Conservation (phyloP, 2,888 invertebrate species). For the Antitype chi region DNA sequence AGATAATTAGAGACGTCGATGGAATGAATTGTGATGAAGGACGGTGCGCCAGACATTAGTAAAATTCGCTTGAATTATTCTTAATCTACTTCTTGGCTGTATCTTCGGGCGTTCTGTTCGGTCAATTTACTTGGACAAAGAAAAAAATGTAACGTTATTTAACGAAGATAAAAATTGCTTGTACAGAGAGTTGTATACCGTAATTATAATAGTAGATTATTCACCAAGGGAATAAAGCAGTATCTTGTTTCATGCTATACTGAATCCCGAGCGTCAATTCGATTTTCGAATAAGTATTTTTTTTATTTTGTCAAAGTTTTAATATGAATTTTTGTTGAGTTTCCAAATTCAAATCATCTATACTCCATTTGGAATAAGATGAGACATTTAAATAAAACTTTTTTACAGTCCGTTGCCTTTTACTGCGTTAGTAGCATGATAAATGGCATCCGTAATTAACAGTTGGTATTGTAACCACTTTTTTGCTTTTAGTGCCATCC, state of each 20-base stretch:
- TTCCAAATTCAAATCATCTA: not conserved
- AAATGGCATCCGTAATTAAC: too few relatives aligned
- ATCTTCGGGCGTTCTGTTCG: slow-evolving; percentile 32
- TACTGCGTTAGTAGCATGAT: too few relatives aligned
- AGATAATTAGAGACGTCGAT: slow-evolving; percentile 30
- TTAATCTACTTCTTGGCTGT: slow-evolving; percentile 35
- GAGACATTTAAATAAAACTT: too few relatives aligned
- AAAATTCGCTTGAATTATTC: slow-evolving; percentile 59
- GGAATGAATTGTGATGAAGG: slow-evolving; percentile 53
- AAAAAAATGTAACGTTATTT: slow-evolving; percentile 31
- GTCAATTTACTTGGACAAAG: slow-evolving; percentile 33
- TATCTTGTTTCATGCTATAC: too few relatives aligned
- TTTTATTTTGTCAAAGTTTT: too few relatives aligned
- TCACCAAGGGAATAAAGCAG: not conserved
- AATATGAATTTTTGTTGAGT: too few relatives aligned
- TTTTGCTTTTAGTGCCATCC: too few relatives aligned
- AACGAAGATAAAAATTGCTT: slow-evolving; percentile 15
- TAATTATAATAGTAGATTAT: not conserved
- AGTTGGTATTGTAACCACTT: too few relatives aligned
- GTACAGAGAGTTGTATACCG: too few relatives aligned
- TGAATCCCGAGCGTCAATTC: not conserved
- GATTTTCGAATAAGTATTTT: not conserved
- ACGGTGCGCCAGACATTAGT: slow-evolving; percentile 40
- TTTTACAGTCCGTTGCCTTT: too few relatives aligned
- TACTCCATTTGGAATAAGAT: too few relatives aligned